Conservation (phyloP, 2,113 vertebrate species). For the Excalfactoria chinensis region DNA sequence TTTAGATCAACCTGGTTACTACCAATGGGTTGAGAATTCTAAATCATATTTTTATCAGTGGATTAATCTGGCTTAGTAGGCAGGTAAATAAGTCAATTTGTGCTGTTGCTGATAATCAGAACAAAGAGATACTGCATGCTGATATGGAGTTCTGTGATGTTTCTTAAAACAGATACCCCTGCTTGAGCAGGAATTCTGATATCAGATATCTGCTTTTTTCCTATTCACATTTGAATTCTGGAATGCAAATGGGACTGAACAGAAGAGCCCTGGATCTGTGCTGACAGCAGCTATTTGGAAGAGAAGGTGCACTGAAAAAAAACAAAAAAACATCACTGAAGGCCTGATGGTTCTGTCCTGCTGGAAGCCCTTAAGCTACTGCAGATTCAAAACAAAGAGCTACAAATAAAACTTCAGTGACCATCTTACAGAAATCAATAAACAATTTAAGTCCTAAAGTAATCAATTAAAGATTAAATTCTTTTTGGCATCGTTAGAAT, state of each 20-base stretch:
- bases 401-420: not conserved
- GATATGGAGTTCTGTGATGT: not conserved
- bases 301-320: conserved; percentile 9
- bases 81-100: conserved; percentile 11
- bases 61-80: not conserved
- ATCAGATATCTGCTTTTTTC: not conserved
- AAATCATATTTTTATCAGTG: not conserved
- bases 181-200: not conserved
- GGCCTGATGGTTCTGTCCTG: not conserved
- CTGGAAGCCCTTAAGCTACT: not conserved
- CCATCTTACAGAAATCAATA: too few species aligned
- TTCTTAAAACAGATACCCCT: not conserved
- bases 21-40: not conserved
- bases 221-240: conserved; percentile 11
- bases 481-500: not conserved
- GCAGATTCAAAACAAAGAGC: not conserved
- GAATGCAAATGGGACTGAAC: conserved; percentile 36
- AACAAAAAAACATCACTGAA: not conserved
- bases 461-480: not conserved
- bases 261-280: not conserved
- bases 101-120: not conserved
- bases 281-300: conserved; percentile 20
- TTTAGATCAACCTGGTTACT: not conserved
- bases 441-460: not conserved
- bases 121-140: not conserved